Conservation (phyloP, 2,113 vertebrate genomes). For the Sitta europaea region DNA sequence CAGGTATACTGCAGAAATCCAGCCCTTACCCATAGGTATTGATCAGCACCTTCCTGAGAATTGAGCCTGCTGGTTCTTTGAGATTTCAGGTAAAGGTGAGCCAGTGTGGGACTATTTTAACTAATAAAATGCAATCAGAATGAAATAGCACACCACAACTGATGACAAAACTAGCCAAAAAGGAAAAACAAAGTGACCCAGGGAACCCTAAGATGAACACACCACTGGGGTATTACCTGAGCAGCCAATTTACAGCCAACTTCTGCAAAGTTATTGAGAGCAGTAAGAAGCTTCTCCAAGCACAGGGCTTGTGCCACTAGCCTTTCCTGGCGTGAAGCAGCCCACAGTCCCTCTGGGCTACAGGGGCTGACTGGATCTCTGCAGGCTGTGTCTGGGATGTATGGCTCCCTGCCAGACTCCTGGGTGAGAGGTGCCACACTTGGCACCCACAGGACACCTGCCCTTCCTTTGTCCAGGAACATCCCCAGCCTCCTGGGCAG, state of each 20-base stretch:
- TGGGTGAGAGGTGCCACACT: background rate
- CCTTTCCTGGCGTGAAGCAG: background rate
- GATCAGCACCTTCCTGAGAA: background rate
- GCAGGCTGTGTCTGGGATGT: background rate
- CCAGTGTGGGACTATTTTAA: background rate
- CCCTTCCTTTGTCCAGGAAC: background rate
- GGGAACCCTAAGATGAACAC: background rate
- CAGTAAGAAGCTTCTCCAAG: background rate
- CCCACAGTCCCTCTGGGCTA: rapidly evolving
- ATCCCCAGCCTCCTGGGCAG: background rate
- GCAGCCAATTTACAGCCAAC: background rate
- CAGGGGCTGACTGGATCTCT: background rate
- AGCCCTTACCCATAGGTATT: background rate
- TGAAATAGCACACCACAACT: background rate
- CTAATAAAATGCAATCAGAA: background rate
- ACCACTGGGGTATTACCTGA: background rate
- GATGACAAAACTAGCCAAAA: background rate
- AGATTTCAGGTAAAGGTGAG: background rate
- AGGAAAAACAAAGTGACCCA: background rate
- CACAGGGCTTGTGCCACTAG: background rate
- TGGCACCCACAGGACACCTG: background rate
- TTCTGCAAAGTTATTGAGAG: background rate
- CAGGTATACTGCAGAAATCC: background rate
- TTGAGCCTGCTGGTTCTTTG: background rate
- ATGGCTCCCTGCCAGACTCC: background rate